These are phyloP conservation scores for Armadillidium nasatum DNA, from an alignment of 1,140 invertebrate genomes.

Conservation along the genomic window DNA sequence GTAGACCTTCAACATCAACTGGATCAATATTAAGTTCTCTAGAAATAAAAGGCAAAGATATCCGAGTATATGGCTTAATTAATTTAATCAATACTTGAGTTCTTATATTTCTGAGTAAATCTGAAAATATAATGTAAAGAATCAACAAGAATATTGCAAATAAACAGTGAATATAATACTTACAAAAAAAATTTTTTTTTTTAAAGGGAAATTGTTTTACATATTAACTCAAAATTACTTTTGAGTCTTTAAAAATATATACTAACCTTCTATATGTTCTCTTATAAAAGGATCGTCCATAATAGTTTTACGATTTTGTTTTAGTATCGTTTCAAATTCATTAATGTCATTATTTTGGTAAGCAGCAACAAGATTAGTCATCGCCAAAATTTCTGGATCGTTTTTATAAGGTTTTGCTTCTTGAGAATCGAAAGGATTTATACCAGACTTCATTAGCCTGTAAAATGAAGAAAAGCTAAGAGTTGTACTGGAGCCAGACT, in stretches of 20 bases:
- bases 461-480: too few relatives aligned
- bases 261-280: conserved; percentile 89
- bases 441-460: conserved; percentile 98
- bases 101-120: conserved; percentile 91
- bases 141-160: too few relatives aligned
- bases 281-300: conserved; percentile 99
- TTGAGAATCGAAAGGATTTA: conserved; percentile 99
- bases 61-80: conserved; percentile 96
- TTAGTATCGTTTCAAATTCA: conserved; percentile 94
- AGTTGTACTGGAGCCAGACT: too few relatives aligned
- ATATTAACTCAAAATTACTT: too few relatives aligned
- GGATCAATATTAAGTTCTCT: conserved; percentile 95
- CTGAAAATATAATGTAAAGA: conserved; percentile 54
- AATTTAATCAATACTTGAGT: conserved; percentile 97
- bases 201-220: too few relatives aligned
- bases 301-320: conserved; percentile 90
- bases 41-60: conserved; percentile 97
- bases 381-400: conserved; percentile 97
- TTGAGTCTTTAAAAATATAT: not conserved
- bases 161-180: too few relatives aligned
- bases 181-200: too few relatives aligned
- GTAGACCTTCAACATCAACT: conserved; percentile 89
- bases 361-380: conserved; percentile 97
- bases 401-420: conserved; percentile 99
- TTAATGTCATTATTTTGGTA: conserved; percentile 99